These are phyloP conservation scores for Coremacera marginata DNA, from an alignment of 2,888 invertebrate genomes.

Conservation along the genomic window DNA sequence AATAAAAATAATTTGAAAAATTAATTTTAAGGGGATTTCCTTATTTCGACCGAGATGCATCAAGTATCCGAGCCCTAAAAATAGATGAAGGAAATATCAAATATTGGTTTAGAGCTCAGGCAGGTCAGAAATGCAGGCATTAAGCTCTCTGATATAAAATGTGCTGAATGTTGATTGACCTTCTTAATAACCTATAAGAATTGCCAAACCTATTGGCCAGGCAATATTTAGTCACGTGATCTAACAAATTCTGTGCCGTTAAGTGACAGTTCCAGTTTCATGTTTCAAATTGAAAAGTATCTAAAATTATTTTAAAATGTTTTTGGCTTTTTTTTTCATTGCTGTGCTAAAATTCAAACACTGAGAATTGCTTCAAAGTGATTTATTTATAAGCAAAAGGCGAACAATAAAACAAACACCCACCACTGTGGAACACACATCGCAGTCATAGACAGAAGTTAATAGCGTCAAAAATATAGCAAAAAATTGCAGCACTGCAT, in stretches of 20 bases:
- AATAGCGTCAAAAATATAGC: neutral
- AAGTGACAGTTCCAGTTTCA: neutral
- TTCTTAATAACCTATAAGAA: neutral
- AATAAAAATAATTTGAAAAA: too few relatives aligned
- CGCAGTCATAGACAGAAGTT: neutral
- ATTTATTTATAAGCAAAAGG: conserved; percentile 2
- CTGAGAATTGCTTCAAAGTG: conserved; percentile 7
- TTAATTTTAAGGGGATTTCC: too few relatives aligned
- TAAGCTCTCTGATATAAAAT: too few relatives aligned
- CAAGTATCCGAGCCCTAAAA: too few relatives aligned
- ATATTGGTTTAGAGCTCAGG: too few relatives aligned
- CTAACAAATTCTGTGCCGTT: neutral
- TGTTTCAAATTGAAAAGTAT: neutral
- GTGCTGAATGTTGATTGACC: too few relatives aligned
- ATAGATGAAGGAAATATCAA: too few relatives aligned
- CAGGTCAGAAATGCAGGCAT: too few relatives aligned
- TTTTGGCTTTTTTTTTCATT: neutral
- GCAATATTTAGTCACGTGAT: conserved; percentile 9
- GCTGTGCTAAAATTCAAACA: neutral
- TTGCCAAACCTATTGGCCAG: neutral
- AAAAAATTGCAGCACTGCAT: neutral
- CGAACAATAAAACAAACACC: neutral
- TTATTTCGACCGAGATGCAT: too few relatives aligned
- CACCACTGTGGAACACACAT: neutral
- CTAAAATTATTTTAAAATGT: neutral